phyloP scores from a whole-genome alignment of 2,113 vertebrate genomes.

The Bolborhynchus lineola region DNA sequence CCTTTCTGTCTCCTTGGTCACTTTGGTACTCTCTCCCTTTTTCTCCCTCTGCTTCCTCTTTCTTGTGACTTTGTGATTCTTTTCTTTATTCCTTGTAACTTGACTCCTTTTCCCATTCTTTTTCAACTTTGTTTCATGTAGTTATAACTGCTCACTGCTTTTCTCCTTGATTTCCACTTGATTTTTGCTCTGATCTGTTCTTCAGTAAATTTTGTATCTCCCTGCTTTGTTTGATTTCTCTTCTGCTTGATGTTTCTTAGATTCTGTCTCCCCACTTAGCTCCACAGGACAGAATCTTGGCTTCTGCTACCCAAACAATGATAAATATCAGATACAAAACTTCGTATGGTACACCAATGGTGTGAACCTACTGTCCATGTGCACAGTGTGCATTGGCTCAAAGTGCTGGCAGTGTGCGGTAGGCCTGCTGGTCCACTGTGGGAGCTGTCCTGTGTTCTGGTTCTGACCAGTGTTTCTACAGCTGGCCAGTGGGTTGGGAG shows the following conservation, averaged over 20 bases:
- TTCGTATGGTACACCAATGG: rapidly evolving
- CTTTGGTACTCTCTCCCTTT: neutral
- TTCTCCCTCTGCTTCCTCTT: neutral
- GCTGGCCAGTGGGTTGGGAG: neutral
- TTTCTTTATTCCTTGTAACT: neutral
- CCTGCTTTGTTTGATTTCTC: neutral
- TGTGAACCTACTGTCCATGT: neutral
- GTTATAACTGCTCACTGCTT: neutral
- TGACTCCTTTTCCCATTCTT: neutral
- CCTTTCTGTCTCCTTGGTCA: neutral
- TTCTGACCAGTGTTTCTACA: neutral
- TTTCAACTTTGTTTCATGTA: neutral
- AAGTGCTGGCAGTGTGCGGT: neutral
- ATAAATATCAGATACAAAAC: neutral
- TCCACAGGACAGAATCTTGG: neutral
- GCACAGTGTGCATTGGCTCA: neutral
- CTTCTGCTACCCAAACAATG: neutral
- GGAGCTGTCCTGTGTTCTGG: neutral
- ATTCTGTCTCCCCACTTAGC: neutral
- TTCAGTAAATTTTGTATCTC: neutral
- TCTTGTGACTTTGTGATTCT: neutral
- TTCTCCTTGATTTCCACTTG: neutral
- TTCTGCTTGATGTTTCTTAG: neutral
- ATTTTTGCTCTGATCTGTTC: neutral
- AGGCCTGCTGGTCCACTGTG: rapidly evolving